These are phyloP conservation scores for Dryomyza anilis DNA, from an alignment of 2,888 invertebrate genomes.

Conservation along the genomic window DNA sequence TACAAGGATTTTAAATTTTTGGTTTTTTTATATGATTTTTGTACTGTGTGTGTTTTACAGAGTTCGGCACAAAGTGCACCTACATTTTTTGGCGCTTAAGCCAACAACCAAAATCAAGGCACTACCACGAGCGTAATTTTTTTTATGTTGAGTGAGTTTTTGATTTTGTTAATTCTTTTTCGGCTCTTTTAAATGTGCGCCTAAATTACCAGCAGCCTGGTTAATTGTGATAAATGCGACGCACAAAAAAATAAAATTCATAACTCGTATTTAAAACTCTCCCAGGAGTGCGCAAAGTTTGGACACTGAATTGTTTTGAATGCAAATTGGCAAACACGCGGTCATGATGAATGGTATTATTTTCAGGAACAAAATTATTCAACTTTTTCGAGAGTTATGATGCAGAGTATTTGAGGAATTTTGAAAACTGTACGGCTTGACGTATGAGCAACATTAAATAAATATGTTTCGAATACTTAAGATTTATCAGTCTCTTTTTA, in stretches of 20 bases:
- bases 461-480: no score
- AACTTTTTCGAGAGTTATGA: not conserved
- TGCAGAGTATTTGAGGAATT: not conserved
- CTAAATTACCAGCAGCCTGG: conserved; percentile 28
- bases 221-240: conserved; percentile 53
- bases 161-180: conserved; percentile 3
- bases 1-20: conserved; percentile 21
- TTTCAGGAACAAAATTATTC: not conserved
- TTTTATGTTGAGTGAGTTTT: not conserved
- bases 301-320: not conserved
- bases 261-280: conserved; percentile 20
- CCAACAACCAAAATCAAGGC: not conserved
- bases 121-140: not conserved
- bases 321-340: no score
- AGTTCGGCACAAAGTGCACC: conserved; percentile 27
- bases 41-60: conserved; percentile 10
- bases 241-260: conserved; percentile 29
- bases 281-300: conserved; percentile 6
- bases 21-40: not conserved
- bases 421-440: not conserved
- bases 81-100: conserved; percentile 22
- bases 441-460: not conserved
- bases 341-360: not conserved
- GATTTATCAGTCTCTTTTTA: no score
- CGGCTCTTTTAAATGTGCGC: conserved; percentile 8